A percentile compares a stretch with the other conserved stretches of the same genome.
Evolutionary conservation across 2,888 invertebrate genomes (phyloP).

Genomic region (Drosophila nr. perissopoda): DNA sequence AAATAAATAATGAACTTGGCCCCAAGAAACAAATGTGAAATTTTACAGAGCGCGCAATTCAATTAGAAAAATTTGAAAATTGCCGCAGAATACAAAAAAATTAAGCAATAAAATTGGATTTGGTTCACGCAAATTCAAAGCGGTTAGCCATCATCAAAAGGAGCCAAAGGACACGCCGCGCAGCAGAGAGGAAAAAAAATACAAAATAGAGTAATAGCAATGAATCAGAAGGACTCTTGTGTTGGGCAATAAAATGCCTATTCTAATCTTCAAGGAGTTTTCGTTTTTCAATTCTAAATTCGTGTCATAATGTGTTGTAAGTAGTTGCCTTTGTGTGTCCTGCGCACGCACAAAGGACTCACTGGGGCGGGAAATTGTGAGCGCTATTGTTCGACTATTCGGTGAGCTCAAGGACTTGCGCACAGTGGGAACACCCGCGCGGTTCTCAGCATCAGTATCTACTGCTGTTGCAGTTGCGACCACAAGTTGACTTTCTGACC

Average conservation of each 20-base stretch:
- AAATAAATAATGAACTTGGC: conserved; percentile 75
- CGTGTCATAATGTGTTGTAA: conserved; percentile 81
- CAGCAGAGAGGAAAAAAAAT: conserved; percentile 16
- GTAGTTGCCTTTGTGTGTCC: conserved; percentile 69
- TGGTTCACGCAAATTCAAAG: conserved; percentile 84
- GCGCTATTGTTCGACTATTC: conserved; percentile 57
- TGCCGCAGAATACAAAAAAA: conserved; percentile 73
- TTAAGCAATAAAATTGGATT: conserved; percentile 85
- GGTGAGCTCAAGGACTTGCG: conserved; percentile 63
- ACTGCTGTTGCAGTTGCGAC: conserved; percentile 64
- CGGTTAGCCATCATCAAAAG: conserved; percentile 65
- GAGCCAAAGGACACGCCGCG: conserved; percentile 59
- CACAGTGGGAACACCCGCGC: conserved; percentile 67
- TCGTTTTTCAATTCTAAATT: conserved; percentile 47
- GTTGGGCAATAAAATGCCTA: conserved; percentile 69
- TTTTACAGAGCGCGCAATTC: conserved; percentile 75
- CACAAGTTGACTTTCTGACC: conserved; percentile 79
- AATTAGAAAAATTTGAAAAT: conserved; percentile 71
- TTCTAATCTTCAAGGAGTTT: conserved; percentile 38
- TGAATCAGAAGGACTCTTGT: conserved; percentile 56
- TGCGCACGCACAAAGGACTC: conserved; percentile 61
- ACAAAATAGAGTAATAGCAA: conserved; percentile 80
- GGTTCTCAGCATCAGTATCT: conserved; percentile 58
- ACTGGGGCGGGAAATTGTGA: conserved; percentile 41
- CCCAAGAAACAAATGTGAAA: conserved; percentile 76